Evolutionary conservation across 2,888 invertebrate genomes (phyloP).

Genomic region (Parnassius orleans): DNA sequence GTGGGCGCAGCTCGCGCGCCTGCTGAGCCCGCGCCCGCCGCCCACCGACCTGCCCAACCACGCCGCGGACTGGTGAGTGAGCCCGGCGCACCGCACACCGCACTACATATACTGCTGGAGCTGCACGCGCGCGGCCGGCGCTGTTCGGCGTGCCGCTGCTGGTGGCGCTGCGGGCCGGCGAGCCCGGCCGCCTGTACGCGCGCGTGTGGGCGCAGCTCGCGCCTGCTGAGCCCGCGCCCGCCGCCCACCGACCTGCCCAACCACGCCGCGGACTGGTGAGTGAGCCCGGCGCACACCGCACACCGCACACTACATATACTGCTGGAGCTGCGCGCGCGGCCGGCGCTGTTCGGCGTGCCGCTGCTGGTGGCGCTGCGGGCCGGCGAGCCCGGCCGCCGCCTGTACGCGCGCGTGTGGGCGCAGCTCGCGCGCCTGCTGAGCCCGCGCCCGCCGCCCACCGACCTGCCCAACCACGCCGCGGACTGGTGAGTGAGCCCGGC

Average conservation of each 20-base stretch:
- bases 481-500: slow-evolving; percentile 84
- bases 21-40: too few species aligned
- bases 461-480: slow-evolving; percentile 87
- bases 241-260: too few species aligned
- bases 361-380: slow-evolving; percentile 86
- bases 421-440: slow-evolving; percentile 90
- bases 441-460: slow-evolving; percentile 86
- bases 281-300: too few species aligned
- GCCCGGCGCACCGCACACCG: background rate
- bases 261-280: too few species aligned
- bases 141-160: slow-evolving; percentile 44
- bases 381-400: slow-evolving; percentile 85
- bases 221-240: too few species aligned
- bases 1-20: too few species aligned
- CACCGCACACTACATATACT: background rate
- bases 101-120: background rate
- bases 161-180: too few species aligned
- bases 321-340: slow-evolving; percentile 81
- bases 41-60: too few species aligned
- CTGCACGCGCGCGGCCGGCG: background rate
- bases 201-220: too few species aligned
- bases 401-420: slow-evolving; percentile 92
- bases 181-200: too few species aligned
- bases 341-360: slow-evolving; percentile 92
- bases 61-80: too few species aligned